These are phyloP conservation scores for Allophyes oxyacanthae DNA, from an alignment of 2,888 invertebrate genomes.

Conservation along the genomic window DNA sequence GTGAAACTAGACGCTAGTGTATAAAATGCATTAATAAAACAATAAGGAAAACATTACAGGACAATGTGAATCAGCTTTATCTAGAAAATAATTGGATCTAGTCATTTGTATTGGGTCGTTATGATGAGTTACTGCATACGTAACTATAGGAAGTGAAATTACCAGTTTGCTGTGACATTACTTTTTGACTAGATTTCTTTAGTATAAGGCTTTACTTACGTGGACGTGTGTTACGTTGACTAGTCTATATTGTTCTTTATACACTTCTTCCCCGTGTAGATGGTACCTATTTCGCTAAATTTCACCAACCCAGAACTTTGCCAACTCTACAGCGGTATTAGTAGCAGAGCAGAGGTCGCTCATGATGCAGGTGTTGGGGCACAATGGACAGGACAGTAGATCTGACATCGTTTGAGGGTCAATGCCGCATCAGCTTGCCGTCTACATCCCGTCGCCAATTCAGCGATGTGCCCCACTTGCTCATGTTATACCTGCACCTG, in stretches of 20 bases:
- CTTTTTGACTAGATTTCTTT: background rate
- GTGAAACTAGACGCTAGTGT: constrained; percentile 20
- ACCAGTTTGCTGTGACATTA: constrained; percentile 3
- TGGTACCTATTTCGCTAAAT: too few relatives aligned
- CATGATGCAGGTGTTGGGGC: too few relatives aligned
- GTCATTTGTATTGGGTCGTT: constrained; percentile 30
- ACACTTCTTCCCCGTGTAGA: too few relatives aligned
- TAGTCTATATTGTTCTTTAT: background rate
- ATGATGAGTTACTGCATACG: constrained; percentile 13
- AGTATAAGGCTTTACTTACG: background rate
- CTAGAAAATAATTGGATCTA: constrained; percentile 20
- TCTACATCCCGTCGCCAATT: too few relatives aligned
- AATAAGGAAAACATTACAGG: constrained; percentile 46
- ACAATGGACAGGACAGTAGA: too few relatives aligned
- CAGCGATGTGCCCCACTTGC: too few relatives aligned
- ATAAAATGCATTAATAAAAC: constrained; percentile 38
- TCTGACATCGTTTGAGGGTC: too few relatives aligned
- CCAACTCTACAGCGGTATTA: too few relatives aligned
- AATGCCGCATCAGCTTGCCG: too few relatives aligned
- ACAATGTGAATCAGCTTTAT: constrained; percentile 19
- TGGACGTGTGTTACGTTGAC: background rate
- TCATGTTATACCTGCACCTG: too few relatives aligned
- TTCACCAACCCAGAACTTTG: too few relatives aligned
- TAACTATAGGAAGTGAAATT: constrained; percentile 33
- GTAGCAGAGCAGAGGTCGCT: too few relatives aligned